Conservation (phyloP, 2,888 invertebrate species). For the Nipponacmea schrenckii region DNA sequence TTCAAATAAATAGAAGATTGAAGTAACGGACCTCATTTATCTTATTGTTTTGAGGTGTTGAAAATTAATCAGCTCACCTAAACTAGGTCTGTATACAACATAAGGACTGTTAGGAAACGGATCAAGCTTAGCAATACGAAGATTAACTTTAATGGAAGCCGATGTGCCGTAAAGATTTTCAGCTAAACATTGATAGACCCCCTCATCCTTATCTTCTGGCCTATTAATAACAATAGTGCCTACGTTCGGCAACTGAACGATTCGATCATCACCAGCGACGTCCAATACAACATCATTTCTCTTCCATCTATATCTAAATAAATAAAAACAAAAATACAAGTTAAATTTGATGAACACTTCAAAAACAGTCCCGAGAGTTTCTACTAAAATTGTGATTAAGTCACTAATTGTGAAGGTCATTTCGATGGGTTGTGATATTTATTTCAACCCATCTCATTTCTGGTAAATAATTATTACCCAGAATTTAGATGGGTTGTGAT, state of each 20-base stretch:
- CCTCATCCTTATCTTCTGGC: constrained; percentile 90
- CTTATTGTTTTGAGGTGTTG: too few relatives aligned
- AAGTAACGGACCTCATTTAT: too few relatives aligned
- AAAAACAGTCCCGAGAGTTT: too few relatives aligned
- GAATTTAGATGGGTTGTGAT: too few relatives aligned
- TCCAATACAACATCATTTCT: constrained; percentile 96
- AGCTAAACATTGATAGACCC: constrained; percentile 95
- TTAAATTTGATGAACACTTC: too few relatives aligned
- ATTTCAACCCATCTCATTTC: too few relatives aligned
- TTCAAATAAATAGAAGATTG: too few relatives aligned
- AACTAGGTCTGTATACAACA: background rate
- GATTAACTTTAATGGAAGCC: constrained; percentile 75
- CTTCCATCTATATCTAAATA: constrained; percentile 79
- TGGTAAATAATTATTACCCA: too few relatives aligned
- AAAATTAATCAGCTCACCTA: background rate
- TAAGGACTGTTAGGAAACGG: constrained; percentile 67
- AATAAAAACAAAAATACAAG: constrained; percentile 6
- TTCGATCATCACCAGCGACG: constrained; percentile 93
- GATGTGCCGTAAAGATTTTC: constrained; percentile 92
- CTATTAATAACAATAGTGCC: constrained; percentile 91
- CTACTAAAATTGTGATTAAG: too few relatives aligned
- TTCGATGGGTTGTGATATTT: too few relatives aligned
- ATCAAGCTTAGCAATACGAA: constrained; percentile 55
- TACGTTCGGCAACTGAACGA: constrained; percentile 87
- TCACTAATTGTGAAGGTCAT: too few relatives aligned